phyloP scores from a whole-genome alignment of 2,888 invertebrate genomes.

The Atrina japonica region DNA sequence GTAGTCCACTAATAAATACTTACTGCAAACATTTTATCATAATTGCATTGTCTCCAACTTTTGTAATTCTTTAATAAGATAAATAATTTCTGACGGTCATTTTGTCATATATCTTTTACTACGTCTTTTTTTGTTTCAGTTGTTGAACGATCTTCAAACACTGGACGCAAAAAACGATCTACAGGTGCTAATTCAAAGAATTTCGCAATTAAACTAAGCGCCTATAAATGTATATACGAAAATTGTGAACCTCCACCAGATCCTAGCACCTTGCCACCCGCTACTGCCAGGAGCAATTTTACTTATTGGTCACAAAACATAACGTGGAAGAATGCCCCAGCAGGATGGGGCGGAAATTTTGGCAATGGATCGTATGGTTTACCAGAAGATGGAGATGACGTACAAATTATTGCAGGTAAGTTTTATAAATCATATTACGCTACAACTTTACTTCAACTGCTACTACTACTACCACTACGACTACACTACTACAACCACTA shows the following conservation, averaged over 20 bases:
- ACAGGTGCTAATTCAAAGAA: not conserved
- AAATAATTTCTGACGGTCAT: not conserved
- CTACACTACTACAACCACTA: too few species aligned
- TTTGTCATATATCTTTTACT: not conserved
- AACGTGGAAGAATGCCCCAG: slow-evolving; percentile 51
- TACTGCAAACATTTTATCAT: too few species aligned
- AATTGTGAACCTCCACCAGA: slow-evolving; percentile 72
- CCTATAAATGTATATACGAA: slow-evolving; percentile 65
- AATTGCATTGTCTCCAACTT: too few species aligned
- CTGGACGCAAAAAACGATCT: slow-evolving; percentile 36
- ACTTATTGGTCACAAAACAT: slow-evolving; percentile 55
- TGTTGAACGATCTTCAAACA: not conserved
- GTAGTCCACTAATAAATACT: too few species aligned
- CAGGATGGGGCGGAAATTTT: slow-evolving; percentile 52
- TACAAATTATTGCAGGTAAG: slow-evolving; percentile 56
- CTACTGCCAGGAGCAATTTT: slow-evolving; percentile 35
- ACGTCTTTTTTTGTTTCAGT: slow-evolving; percentile 9
- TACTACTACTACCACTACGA: too few species aligned
- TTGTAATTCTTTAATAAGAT: too few species aligned
- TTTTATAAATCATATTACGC: too few species aligned
- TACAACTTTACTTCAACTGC: too few species aligned
- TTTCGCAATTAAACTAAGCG: slow-evolving; percentile 24
- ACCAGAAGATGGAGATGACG: slow-evolving; percentile 59
- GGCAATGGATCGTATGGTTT: slow-evolving; percentile 51
- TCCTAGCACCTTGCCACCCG: slow-evolving; percentile 56